phyloP scores from a whole-genome alignment of 2,888 invertebrate species.

The Liposcelis brunnea region DNA sequence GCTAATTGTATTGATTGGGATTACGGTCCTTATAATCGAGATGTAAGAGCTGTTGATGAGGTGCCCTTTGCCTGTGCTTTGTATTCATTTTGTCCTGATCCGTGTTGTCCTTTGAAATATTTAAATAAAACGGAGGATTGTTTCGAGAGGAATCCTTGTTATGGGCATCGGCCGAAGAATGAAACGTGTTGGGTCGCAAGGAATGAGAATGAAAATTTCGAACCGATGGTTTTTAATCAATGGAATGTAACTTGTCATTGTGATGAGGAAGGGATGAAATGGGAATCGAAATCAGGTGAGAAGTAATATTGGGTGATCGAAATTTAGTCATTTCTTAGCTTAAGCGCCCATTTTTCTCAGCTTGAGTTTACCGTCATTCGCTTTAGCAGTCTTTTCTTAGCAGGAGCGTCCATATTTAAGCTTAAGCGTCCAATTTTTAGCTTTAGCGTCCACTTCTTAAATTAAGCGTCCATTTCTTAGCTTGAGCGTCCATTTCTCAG shows the following conservation, averaged over 20 bases:
- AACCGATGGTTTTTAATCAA: conserved; percentile 33
- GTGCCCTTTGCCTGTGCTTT: conserved; percentile 38
- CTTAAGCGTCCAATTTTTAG: too few relatives aligned
- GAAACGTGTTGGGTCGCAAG: conserved; percentile 26
- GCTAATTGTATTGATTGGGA: conserved; percentile 35
- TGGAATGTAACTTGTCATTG: conserved; percentile 45
- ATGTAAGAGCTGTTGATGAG: conserved; percentile 38
- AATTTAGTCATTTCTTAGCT: too few relatives aligned
- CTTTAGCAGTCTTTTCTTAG: too few relatives aligned
- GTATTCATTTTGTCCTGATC: conserved; percentile 50
- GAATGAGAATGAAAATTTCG: conserved; percentile 29
- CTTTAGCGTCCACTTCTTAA: too few relatives aligned
- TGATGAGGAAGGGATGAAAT: conserved; percentile 31
- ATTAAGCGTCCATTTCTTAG: too few relatives aligned
- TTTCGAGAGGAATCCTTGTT: conserved; percentile 35
- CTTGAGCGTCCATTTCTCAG: too few relatives aligned
- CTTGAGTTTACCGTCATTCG: too few relatives aligned
- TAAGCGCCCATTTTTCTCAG: too few relatives aligned
- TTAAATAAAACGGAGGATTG: conserved; percentile 28
- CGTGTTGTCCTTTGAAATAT: conserved; percentile 38
- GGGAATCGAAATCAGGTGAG: conserved; percentile 36
- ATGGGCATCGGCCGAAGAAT: conserved; percentile 23
- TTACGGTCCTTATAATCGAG: conserved; percentile 29
- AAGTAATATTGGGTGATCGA: not conserved
- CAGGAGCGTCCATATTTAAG: too few relatives aligned